Conservation (phyloP, 2,888 invertebrate species). For the Teinopalpus imperialis region DNA sequence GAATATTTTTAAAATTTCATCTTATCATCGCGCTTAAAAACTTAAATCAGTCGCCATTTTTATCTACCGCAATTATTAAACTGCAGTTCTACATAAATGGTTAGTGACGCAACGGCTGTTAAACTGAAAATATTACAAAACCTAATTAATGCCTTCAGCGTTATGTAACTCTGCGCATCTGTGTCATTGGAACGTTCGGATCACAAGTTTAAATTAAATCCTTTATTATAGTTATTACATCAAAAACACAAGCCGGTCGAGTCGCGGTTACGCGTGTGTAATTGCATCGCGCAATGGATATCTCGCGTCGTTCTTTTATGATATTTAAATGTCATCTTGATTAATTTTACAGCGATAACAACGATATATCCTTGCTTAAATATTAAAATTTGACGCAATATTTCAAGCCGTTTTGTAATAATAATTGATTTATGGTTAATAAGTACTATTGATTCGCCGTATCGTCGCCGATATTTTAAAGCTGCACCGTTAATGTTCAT, state of each 20-base stretch:
- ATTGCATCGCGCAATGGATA: constrained; percentile 18
- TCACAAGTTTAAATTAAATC: constrained; percentile 18
- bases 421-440: no score
- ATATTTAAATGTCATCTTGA: constrained; percentile 26
- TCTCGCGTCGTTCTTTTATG: constrained; percentile 14
- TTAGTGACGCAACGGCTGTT: background rate
- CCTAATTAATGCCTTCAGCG: constrained; percentile 50
- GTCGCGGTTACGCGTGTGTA: constrained; percentile 19
- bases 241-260: constrained; percentile 8
- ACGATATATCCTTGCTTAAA: no score
- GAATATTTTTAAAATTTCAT: no score
- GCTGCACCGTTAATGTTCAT: no score
- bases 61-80: no score
- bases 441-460: no score
- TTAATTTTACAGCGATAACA: constrained; percentile 4
- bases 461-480: no score
- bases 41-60: no score
- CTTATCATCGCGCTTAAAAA: no score
- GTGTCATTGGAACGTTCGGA: constrained; percentile 57
- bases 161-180: constrained; percentile 72
- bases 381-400: no score
- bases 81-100: background rate
- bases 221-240: constrained; percentile 25
- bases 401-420: no score
- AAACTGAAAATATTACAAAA: constrained; percentile 42